Base-by-base conservation (phyloP, 2,797 vertebrate genomes). In the Paguma larvata region DNA sequence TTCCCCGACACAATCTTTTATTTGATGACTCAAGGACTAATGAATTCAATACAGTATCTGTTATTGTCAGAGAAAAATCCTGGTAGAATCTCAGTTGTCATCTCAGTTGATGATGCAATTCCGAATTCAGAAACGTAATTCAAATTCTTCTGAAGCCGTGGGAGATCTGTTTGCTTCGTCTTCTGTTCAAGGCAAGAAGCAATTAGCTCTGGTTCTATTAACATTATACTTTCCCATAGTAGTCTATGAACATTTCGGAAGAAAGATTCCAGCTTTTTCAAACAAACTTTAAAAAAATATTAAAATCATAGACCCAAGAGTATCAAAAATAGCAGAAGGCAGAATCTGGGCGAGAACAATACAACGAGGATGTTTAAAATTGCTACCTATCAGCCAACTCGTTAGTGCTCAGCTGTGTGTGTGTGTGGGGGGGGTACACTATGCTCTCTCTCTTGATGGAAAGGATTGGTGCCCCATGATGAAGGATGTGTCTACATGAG, bases 11-110 rank as follows among this genome's bases (percentile, higher is more conserved):
- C 95, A 98, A 97, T 95, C 96, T 98, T 97, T 96, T 97, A 93
- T 98, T 98, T 98, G 97, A 97, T 98, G 98, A 91, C 97, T 98
- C 90, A 97, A 97, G 92, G 97, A 98, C 46, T 98, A 97, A 98
- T 98, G 97, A 98, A 98, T 97, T 97, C 98, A 96, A 96, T 93
- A 91, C 89, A 98, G 23, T 96, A 92, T 79, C 95, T 97, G 65
- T 94, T 98, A 97, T 94, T 98, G 97, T 97, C 97, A 97, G 95
- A 88, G 84, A 88, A 97, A 98, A 98, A 98, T 97, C 78, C 97
- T 97, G 85, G 96, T 96, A 72, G 94, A 97, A 97, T 98, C 51
- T 89, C 96, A 70, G 65, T 97, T 98, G 98, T 98, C 97, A 97
- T 98, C 96, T 98, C 93, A 89, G 92, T 92, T 93, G 97, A 93